Evolutionary conservation across 1,140 invertebrate genomes (phyloP).

Genomic region (Bombus cullumanus): DNA sequence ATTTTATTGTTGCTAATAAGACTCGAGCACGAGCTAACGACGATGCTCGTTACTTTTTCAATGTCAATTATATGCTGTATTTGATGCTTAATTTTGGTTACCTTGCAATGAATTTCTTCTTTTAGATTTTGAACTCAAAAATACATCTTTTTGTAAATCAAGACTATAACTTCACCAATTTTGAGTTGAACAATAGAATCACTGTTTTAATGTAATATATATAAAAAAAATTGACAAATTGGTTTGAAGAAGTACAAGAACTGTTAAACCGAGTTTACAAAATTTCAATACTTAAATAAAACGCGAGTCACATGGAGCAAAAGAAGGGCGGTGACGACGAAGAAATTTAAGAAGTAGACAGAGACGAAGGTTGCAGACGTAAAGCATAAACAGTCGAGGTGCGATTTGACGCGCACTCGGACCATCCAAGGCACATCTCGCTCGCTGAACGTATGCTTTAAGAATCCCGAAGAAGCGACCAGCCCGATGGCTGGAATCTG

Average conservation of each 20-base stretch:
- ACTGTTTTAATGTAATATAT: not conserved
- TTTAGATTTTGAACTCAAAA: not conserved
- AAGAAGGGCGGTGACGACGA: slow-evolving; percentile 11
- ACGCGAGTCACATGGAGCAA: not conserved
- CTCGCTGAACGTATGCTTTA: slow-evolving; percentile 63
- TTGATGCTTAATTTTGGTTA: not conserved
- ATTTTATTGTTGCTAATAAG: slow-evolving; percentile 47
- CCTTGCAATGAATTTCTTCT: not conserved
- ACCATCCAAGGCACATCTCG: slow-evolving; percentile 63
- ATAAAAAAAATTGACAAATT: not conserved
- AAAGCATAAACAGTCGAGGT: slow-evolving; percentile 79
- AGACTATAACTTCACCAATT: no score
- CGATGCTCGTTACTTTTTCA: slow-evolving; percentile 2
- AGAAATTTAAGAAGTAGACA: slow-evolving; percentile 53
- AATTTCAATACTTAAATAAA: slow-evolving; percentile 27
- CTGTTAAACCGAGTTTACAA: no score
- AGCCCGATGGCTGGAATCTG: slow-evolving; percentile 78
- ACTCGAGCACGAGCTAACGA: slow-evolving; percentile 10
- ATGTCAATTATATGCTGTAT: slow-evolving; percentile 13
- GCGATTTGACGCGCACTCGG: slow-evolving; percentile 76
- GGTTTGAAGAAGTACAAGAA: not conserved
- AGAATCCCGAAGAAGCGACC: slow-evolving; percentile 72
- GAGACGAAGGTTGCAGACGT: slow-evolving; percentile 66
- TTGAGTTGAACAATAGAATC: not conserved
- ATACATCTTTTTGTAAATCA: not conserved